These are phyloP conservation scores for Cyclina sinensis DNA, from an alignment of 1,140 invertebrate genomes.

Conservation along the genomic window DNA sequence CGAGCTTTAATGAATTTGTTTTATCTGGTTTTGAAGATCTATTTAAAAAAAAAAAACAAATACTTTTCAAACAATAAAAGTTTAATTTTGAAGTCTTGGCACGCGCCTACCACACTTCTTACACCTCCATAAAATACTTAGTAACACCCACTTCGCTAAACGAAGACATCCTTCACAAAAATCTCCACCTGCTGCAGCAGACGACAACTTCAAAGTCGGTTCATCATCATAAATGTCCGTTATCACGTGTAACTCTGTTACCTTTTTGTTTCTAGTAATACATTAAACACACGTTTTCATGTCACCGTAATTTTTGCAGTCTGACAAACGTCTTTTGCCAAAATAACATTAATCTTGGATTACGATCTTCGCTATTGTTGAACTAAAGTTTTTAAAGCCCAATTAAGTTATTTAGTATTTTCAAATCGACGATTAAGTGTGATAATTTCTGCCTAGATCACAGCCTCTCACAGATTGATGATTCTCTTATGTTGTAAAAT, in stretches of 20 bases:
- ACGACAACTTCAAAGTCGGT: constrained; percentile 11
- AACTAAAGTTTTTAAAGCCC: constrained; percentile 1
- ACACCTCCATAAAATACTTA: constrained; percentile 17
- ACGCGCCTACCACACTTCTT: constrained; percentile 28
- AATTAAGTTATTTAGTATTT: constrained; percentile 44
- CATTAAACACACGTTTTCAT: neutral
- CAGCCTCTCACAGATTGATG: neutral
- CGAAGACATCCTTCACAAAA: constrained; percentile 1
- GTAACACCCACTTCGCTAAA: constrained; percentile 8
- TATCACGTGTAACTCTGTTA: neutral
- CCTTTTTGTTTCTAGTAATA: neutral
- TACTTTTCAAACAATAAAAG: too few relatives aligned
- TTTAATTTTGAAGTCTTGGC: neutral
- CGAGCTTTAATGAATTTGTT: too few relatives aligned
- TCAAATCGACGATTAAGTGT: constrained; percentile 2
- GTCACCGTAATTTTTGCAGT: neutral
- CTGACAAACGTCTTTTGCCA: neutral
- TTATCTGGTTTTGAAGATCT: too few relatives aligned
- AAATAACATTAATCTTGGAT: neutral
- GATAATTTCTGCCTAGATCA: constrained; percentile 13
- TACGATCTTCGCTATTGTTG: neutral
- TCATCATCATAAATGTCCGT: constrained; percentile 43
- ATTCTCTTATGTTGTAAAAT: neutral
- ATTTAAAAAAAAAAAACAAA: too few relatives aligned
- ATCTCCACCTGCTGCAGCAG: constrained; percentile 20